Percentiles rank a stretch among this genome's conserved stretches.
Conservation (phyloP, 2,888 invertebrate genomes). For the Phragmatobia fuliginosa region DNA sequence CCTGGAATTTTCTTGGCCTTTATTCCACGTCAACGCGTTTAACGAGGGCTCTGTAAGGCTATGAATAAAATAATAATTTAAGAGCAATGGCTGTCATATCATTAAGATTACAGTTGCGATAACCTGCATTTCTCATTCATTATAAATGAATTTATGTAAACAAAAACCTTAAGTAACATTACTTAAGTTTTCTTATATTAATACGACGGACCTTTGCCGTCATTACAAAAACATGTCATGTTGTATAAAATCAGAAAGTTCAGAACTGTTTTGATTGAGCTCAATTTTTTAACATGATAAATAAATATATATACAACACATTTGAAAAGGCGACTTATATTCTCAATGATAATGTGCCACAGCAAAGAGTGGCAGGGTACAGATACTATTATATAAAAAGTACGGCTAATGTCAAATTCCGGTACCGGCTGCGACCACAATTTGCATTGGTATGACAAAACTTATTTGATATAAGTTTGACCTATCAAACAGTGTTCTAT, state of each 20-base stretch:
- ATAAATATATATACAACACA: too few species aligned
- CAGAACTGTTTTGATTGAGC: too few species aligned
- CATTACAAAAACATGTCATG: too few species aligned
- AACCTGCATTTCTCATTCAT: slow-evolving; percentile 40
- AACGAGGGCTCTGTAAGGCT: slow-evolving; percentile 41
- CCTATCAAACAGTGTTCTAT: slow-evolving; percentile 41
- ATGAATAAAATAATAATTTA: slow-evolving; percentile 54
- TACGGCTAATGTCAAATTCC: not conserved
- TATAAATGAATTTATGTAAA: slow-evolving; percentile 13
- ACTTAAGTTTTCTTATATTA: not conserved
- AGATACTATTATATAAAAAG: not conserved
- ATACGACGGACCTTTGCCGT: not conserved
- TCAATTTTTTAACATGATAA: too few species aligned
- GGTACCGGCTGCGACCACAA: slow-evolving; percentile 1
- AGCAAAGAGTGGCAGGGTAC: too few species aligned
- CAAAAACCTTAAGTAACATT: not conserved
- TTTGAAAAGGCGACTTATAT: too few species aligned
- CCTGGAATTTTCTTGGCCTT: slow-evolving; percentile 19
- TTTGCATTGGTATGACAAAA: slow-evolving; percentile 21
- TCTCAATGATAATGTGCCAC: too few species aligned
- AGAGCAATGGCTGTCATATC: slow-evolving; percentile 34
- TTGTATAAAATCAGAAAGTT: too few species aligned
- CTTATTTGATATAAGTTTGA: slow-evolving; percentile 28
- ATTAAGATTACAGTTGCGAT: slow-evolving; percentile 41
- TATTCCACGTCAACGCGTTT: slow-evolving; percentile 35